A percentile compares a stretch with the other conserved stretches of the same genome.
Conservation (phyloP, 1,140 invertebrate species). For the Musca vetustissima region DNA sequence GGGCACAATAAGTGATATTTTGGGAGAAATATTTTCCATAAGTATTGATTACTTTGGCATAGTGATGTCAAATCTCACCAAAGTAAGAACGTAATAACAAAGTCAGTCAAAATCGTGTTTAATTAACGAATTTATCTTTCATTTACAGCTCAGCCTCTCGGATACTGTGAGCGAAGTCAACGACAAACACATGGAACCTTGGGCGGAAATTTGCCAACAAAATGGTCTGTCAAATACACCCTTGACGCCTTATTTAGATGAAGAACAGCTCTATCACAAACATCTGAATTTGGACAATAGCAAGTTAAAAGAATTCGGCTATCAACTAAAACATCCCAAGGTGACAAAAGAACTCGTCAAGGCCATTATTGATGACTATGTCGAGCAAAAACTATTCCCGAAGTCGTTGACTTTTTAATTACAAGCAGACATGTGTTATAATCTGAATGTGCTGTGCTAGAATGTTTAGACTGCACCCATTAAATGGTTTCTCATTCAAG, state of each 20-base stretch:
- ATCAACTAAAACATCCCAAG: conserved; percentile 61
- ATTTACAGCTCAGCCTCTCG: conserved; percentile 67
- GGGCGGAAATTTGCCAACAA: conserved; percentile 80
- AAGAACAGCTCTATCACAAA: conserved; percentile 77
- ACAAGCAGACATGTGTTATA: background rate
- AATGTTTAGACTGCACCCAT: conserved; percentile 12
- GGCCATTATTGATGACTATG: conserved; percentile 57
- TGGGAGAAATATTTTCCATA: conserved; percentile 82
- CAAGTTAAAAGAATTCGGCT: conserved; percentile 66
- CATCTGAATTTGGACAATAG: conserved; percentile 74
- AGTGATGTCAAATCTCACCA: conserved; percentile 74
- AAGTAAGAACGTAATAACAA: conserved; percentile 60
- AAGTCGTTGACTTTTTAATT: conserved; percentile 43
- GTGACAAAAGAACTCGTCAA: conserved; percentile 64
- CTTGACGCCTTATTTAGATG: conserved; percentile 81
- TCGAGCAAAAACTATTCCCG: conserved; percentile 49
- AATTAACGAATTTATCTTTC: background rate
- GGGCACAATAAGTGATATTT: conserved; percentile 74
- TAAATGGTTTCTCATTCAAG: background rate
- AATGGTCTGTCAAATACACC: conserved; percentile 81
- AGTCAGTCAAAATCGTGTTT: conserved; percentile 12
- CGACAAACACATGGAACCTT: conserved; percentile 87
- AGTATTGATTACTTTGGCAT: conserved; percentile 85
- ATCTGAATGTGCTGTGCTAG: conserved; percentile 6
- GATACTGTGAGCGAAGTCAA: conserved; percentile 84